Conservation (phyloP, 2,113 vertebrate species). For the Vimba vimba region DNA sequence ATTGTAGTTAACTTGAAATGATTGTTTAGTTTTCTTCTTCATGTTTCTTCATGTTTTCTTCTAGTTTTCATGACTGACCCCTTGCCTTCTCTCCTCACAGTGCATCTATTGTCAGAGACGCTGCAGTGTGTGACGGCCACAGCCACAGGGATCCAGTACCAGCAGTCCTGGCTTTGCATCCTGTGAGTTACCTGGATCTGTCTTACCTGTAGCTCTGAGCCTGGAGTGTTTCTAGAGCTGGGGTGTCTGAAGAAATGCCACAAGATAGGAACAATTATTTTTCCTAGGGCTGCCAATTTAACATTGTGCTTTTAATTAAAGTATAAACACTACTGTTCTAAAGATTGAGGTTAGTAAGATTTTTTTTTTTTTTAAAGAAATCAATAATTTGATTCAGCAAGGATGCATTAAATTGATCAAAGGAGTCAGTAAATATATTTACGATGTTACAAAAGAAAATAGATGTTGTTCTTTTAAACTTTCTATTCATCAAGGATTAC, state of each 20-base stretch:
- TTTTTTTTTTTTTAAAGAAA: neutral
- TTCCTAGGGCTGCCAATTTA: neutral
- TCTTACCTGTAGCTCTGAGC: neutral
- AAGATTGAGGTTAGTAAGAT: neutral
- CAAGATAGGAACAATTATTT: neutral
- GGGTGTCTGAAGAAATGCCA: slow-evolving; percentile 8
- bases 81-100: slow-evolving; percentile 70
- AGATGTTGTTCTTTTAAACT: neutral
- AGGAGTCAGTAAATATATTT: neutral
- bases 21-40: slow-evolving; percentile 5
- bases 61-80: slow-evolving; percentile 40
- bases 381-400: neutral
- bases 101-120: slow-evolving; percentile 94
- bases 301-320: neutral
- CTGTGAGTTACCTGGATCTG: slow-evolving; percentile 82
- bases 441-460: neutral
- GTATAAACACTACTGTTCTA: neutral
- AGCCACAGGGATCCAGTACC: slow-evolving; percentile 91
- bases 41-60: neutral
- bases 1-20: slow-evolving; percentile 24
- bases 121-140: slow-evolving; percentile 96
- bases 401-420: neutral
- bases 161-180: slow-evolving; percentile 98
- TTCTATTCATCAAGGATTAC: neutral
- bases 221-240: neutral